These are phyloP conservation scores for Machimus rusticus DNA, from an alignment of 2,888 invertebrate species.

Conservation along the genomic window DNA sequence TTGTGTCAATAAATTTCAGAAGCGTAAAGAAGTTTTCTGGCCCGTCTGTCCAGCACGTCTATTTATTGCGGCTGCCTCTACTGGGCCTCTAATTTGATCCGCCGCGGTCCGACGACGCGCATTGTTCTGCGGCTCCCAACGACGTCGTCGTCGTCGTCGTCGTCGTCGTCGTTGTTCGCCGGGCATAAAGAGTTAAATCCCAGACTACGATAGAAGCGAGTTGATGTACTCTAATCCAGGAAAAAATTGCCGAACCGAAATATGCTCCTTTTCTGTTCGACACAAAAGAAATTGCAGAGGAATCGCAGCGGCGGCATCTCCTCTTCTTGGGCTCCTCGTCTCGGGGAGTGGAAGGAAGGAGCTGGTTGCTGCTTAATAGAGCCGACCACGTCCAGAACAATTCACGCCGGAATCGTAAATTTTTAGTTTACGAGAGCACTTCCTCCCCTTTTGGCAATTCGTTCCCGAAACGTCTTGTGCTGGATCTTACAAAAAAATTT, in stretches of 20 bases:
- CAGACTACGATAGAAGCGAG: not conserved
- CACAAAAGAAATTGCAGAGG: not conserved
- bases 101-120: not conserved
- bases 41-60: not conserved
- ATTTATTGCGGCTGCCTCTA: not conserved
- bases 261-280: not conserved
- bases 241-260: not conserved
- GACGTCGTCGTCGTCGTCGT: not conserved
- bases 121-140: not conserved
- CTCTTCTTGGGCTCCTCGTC: not conserved
- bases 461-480: not conserved
- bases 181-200: not conserved
- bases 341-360: not conserved
- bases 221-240: not conserved
- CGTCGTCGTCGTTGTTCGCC: not conserved
- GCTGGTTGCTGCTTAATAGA: not conserved
- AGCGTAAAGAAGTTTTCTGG: not conserved
- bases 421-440: constrained; percentile 35
- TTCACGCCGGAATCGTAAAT: constrained; percentile 41
- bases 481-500: not conserved
- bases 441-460: constrained; percentile 35
- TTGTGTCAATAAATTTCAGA: constrained; percentile 1
- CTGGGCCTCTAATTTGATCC: not conserved
- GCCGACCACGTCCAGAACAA: constrained; percentile 13
- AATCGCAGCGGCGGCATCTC: not conserved